Percentiles rank a stretch among this genome's conserved stretches.
Conservation (phyloP, 2,888 invertebrate genomes). For the Cartodere bifasciata region DNA sequence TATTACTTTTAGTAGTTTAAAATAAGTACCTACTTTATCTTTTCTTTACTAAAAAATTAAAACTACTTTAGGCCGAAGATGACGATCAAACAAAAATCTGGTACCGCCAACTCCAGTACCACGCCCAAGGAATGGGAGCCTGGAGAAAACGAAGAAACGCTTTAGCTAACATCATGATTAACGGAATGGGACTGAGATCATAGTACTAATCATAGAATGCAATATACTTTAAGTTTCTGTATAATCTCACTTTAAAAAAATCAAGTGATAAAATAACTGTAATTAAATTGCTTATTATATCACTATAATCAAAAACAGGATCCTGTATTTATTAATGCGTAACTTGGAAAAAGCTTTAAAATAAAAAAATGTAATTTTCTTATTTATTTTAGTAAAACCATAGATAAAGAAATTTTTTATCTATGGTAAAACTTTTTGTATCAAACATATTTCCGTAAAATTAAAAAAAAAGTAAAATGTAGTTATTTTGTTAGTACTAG, state of each 20-base stretch:
- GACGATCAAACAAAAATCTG: constrained; percentile 75
- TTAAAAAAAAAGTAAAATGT: constrained; percentile 26
- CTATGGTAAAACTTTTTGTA: too few relatives aligned
- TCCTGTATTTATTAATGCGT: neutral
- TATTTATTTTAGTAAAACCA: too few relatives aligned
- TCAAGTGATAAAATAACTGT: too few relatives aligned
- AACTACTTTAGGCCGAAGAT: constrained; percentile 69
- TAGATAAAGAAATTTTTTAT: too few relatives aligned
- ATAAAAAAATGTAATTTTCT: too few relatives aligned
- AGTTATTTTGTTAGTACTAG: constrained; percentile 39
- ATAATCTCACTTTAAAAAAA: too few relatives aligned
- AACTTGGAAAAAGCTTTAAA: neutral
- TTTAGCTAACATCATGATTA: constrained; percentile 94
- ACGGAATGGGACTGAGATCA: constrained; percentile 51
- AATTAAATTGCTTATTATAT: too few relatives aligned
- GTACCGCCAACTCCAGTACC: constrained; percentile 82
- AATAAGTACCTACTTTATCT: constrained; percentile 7
- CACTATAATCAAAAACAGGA: too few relatives aligned
- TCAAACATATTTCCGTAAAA: constrained; percentile 1
- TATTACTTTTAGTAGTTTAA: constrained; percentile 8
- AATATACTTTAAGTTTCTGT: constrained; percentile 13
- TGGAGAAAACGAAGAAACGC: constrained; percentile 89
- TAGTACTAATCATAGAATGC: constrained; percentile 16
- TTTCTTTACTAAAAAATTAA: constrained; percentile 4
- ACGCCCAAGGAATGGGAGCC: constrained; percentile 82